A percentile compares a stretch with the other conserved stretches of the same genome.
Conservation (phyloP, 2,888 invertebrate genomes). For the Cephus spinipes region DNA sequence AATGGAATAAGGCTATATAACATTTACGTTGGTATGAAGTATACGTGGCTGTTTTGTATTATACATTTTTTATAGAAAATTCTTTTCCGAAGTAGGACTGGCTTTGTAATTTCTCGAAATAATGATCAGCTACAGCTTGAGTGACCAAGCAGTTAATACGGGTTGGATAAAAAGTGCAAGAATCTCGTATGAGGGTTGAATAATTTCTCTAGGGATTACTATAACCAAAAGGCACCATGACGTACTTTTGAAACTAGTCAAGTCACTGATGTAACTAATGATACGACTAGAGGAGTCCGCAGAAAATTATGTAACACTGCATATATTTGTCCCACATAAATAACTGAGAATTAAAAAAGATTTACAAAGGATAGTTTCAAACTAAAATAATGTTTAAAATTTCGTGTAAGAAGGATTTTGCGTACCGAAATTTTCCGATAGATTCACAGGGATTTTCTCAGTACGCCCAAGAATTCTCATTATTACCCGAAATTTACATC, state of each 20-base stretch:
- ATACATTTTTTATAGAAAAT: background rate
- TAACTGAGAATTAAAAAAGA: too few species aligned
- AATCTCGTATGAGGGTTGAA: background rate
- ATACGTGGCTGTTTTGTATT: background rate
- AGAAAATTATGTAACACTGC: too few species aligned
- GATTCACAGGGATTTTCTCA: background rate
- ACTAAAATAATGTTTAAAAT: background rate
- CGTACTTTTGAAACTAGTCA: too few species aligned
- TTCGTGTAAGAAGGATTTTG: background rate
- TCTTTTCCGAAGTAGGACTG: background rate
- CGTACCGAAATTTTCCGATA: background rate
- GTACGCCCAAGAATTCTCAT: background rate
- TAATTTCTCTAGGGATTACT: too few species aligned
- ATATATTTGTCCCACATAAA: too few species aligned
- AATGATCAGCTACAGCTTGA: background rate
- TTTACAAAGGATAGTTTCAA: background rate
- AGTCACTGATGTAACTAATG: too few species aligned
- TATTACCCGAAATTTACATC: background rate
- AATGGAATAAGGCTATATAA: background rate
- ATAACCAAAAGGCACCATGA: too few species aligned
- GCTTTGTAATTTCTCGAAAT: background rate
- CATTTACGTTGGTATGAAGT: background rate
- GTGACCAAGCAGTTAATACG: background rate
- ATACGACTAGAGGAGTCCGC: too few species aligned
- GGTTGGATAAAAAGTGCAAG: background rate